A percentile compares a stretch with the other conserved stretches of the same genome.
Conservation (phyloP, 2,797 vertebrate genomes). For the Gymnoscopelus microlampas region DNA sequence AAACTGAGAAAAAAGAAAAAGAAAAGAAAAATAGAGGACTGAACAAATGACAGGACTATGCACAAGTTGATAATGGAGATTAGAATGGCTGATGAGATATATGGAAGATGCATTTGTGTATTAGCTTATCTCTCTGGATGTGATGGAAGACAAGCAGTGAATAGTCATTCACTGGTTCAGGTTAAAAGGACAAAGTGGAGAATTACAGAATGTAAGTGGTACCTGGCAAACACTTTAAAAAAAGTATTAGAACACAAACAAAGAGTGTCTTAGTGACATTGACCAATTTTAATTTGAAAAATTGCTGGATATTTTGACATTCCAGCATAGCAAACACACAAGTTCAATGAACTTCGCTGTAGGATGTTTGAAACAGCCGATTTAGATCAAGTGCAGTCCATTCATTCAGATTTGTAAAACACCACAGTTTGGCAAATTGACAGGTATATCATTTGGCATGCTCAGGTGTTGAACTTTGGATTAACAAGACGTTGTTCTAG, state of each 20-base stretch:
- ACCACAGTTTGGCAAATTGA: constrained; percentile 44
- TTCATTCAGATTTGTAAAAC: constrained; percentile 45
- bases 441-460: constrained; percentile 63
- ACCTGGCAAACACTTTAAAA: constrained; percentile 21
- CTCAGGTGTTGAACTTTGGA: constrained; percentile 40
- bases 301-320: constrained; percentile 2
- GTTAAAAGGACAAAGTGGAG: neutral
- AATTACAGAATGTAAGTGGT: constrained; percentile 20
- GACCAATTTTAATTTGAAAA: constrained; percentile 22
- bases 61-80: constrained; percentile 59
- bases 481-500: no score
- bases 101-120: constrained; percentile 22
- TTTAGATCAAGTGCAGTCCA: constrained; percentile 52
- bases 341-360: constrained; percentile 30
- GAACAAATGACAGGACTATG: constrained; percentile 65
- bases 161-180: no score
- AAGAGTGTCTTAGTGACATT: constrained; percentile 19
- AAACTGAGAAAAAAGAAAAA: constrained; percentile 77
- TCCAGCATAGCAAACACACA: constrained; percentile 48
- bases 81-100: constrained; percentile 48
- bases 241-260: constrained; percentile 25
- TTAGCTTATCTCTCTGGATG: constrained; percentile 57
- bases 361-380: constrained; percentile 40
- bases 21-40: constrained; percentile 8
- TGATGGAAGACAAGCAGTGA: constrained; percentile 37